Conservation (phyloP, 2,888 invertebrate species). For the Macrophya alboannulata region DNA sequence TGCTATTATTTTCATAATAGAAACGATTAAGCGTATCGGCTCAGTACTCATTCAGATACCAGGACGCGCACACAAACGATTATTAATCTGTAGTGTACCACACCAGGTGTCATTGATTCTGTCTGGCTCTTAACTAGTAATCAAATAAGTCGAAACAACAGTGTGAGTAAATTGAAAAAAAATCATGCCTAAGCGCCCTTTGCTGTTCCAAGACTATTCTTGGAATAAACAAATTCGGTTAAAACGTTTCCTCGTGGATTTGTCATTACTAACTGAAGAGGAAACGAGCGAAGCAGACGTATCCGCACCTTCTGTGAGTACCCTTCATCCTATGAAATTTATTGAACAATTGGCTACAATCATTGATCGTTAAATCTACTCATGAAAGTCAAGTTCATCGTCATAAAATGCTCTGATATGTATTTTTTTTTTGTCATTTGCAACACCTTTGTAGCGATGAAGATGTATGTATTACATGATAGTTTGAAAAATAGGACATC, state of each 20-base stretch:
- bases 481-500: background rate
- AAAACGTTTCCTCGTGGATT: constrained; percentile 7
- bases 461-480: constrained; percentile 9
- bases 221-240: constrained; percentile 45
- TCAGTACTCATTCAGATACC: constrained; percentile 29
- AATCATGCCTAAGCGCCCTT: constrained; percentile 33
- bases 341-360: constrained; percentile 2
- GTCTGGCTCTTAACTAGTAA: background rate
- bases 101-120: background rate
- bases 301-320: constrained; percentile 11
- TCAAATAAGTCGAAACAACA: background rate
- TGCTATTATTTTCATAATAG: background rate
- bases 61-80: background rate
- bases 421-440: constrained; percentile 1
- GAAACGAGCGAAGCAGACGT: constrained; percentile 18
- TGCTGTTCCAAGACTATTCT: constrained; percentile 32
- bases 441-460: background rate
- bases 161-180: background rate
- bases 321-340: background rate
- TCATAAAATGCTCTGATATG: constrained; percentile 10
- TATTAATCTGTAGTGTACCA: background rate
- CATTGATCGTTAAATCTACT: constrained; percentile 14
- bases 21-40: background rate
- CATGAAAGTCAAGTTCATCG: constrained; percentile 14
- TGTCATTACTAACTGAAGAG: constrained; percentile 26